These are phyloP conservation scores for Lerema accius DNA, from an alignment of 1,140 invertebrate species.

Conservation along the genomic window DNA sequence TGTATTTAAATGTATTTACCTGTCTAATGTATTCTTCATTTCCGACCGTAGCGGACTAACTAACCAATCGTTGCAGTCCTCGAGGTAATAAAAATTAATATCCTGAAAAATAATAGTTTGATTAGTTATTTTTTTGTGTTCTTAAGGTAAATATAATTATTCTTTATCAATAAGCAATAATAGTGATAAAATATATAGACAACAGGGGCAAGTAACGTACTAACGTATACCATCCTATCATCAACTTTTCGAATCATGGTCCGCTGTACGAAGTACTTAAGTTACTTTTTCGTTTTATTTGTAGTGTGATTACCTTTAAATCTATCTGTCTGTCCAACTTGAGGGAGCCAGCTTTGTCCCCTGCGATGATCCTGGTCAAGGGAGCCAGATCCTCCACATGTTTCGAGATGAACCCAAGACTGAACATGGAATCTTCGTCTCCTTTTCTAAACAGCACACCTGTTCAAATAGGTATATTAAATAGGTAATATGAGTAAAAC, in stretches of 20 bases:
- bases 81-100: constrained; percentile 91
- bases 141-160: too few species aligned
- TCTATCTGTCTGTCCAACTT: constrained; percentile 57
- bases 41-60: constrained; percentile 88
- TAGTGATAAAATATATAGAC: too few species aligned
- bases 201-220: too few species aligned
- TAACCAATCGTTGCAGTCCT: constrained; percentile 85
- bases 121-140: too few species aligned
- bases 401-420: constrained; percentile 68
- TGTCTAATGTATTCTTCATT: constrained; percentile 85
- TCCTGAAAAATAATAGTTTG: constrained; percentile 67
- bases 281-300: too few species aligned
- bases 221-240: too few species aligned
- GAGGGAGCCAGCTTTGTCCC: constrained; percentile 52
- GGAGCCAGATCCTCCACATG: constrained; percentile 64
- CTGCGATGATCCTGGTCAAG: constrained; percentile 57
- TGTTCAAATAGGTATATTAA: too few species aligned
- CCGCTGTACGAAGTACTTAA: too few species aligned
- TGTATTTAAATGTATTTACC: constrained; percentile 61
- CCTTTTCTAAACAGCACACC: constrained; percentile 56
- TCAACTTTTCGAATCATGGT: too few species aligned
- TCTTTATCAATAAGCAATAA: too few species aligned
- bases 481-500: too few species aligned
- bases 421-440: constrained; percentile 59
- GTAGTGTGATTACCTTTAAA: constrained; percentile 56